Base-by-base conservation (phyloP, 2,797 vertebrate genomes). In the Harpagifer antarcticus region DNA sequence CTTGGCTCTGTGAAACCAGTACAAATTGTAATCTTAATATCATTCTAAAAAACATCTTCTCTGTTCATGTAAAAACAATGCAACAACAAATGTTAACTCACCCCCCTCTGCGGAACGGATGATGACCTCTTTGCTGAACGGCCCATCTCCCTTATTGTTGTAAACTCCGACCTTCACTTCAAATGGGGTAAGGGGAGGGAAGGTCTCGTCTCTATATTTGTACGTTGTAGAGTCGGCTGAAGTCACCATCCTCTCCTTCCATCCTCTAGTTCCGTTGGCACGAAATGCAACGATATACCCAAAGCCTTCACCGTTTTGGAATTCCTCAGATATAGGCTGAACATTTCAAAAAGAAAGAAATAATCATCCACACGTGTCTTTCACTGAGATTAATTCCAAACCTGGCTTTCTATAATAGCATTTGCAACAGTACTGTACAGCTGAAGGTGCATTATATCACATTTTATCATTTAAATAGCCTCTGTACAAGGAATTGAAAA, bases 241-340 rank as follows among this genome's bases (percentile, higher is more conserved):
- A 0, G 98, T 98, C 81, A 99, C 97, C 97, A 98, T 99, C 90
- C 98, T 98, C 90, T 99, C 98, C 76, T 98, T 99, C 98, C 98
- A 99, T 5, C 97, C 97, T 75, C 97, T 93, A 0, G 97, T 98
- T 61, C 98, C 97, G 3, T 99, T 99, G 69, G 97, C 97, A 40
- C 98, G 96, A 86, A 99, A 99, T 0, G 98, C 98, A 47, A 99
- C 97, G 7, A 99, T 99, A 62, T 99, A 99, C 10, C 98, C 98
- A 2, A 99, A 99, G 58, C 98, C 97, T 90, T 99, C 96, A 3
- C 98, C 98, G 9, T 97, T 99, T 82, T 99, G 98, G 91, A 98
- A 99, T 86, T 99, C 98, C 91, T 99, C 98, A 1, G 98, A 99
- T 0, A 99, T 96, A 5, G 98, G 97, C 98, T 99, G 82, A 47